phyloP scores from a whole-genome alignment of 30 jellyfish, hydroid and myxozoan genomes.

The Pseudorhiza aurosa region DNA sequence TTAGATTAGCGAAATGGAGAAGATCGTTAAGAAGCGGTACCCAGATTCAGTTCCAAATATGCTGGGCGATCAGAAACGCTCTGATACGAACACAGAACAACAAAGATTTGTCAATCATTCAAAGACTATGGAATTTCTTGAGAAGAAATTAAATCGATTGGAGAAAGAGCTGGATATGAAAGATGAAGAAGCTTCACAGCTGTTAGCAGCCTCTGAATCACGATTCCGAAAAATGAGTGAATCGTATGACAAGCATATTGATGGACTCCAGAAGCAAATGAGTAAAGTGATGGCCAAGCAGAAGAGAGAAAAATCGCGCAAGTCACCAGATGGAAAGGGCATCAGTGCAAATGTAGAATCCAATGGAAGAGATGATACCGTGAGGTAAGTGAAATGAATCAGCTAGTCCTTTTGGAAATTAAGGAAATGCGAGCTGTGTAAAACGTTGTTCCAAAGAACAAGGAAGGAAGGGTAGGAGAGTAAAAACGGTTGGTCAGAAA shows the following conservation, averaged over 20 bases:
- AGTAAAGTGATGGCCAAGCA: not conserved
- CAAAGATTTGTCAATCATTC: not conserved
- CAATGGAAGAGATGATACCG: not conserved
- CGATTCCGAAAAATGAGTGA: slow-evolving; percentile 56
- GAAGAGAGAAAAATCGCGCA: not conserved
- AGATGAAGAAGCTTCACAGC: slow-evolving; percentile 49
- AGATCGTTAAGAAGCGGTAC: slow-evolving; percentile 58
- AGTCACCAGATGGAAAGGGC: not conserved
- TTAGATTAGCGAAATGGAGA: slow-evolving; percentile 84
- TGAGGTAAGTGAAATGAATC: not conserved
- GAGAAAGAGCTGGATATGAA: slow-evolving; percentile 72
- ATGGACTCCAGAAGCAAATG: slow-evolving; percentile 32
- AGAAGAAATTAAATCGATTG: slow-evolving; percentile 47
- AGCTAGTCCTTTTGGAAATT: not conserved
- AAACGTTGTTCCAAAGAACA: too few relatives aligned
- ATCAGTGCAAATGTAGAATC: not conserved
- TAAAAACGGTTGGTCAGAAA: too few relatives aligned
- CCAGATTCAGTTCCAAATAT: slow-evolving; percentile 73
- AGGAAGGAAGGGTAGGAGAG: too few relatives aligned
- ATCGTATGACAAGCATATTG: slow-evolving; percentile 62
- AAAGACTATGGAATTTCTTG: slow-evolving; percentile 40
- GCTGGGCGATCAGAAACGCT: slow-evolving; percentile 16
- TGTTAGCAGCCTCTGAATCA: slow-evolving; percentile 56
- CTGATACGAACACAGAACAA: not conserved
- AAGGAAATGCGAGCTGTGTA: too few relatives aligned